These are phyloP conservation scores for Macaca nemestrina DNA, from an alignment of 2,113 vertebrate genomes.

Conservation along the genomic window DNA sequence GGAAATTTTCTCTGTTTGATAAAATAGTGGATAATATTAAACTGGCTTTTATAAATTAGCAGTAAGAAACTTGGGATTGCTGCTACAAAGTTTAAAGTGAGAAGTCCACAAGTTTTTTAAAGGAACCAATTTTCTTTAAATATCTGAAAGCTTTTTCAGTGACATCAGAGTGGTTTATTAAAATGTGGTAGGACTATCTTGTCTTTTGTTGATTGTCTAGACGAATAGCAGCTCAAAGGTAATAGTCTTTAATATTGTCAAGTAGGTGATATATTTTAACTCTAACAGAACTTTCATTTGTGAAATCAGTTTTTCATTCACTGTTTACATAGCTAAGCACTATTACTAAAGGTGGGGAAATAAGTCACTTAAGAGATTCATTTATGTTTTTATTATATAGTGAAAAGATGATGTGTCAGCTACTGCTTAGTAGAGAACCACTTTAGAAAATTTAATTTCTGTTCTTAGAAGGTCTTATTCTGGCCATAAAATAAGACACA, in stretches of 20 bases:
- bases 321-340: not conserved
- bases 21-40: not conserved
- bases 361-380: not conserved
- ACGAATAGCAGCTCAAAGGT: not conserved
- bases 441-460: slow-evolving; percentile 25
- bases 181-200: not conserved
- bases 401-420: not conserved
- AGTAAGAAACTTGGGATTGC: not conserved
- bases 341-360: not conserved
- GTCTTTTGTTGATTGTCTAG: not conserved
- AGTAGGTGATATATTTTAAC: not conserved
- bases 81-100: not conserved
- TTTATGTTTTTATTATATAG: slow-evolving; percentile 37
- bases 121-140: not conserved
- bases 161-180: not conserved
- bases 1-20: not conserved
- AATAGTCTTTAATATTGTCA: not conserved
- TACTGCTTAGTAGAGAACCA: slow-evolving; percentile 8
- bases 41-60: slow-evolving; percentile 18
- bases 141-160: slow-evolving; percentile 7
- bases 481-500: not conserved
- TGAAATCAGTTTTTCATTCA: not conserved
- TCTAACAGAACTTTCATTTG: not conserved
- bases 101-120: not conserved
- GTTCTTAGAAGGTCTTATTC: slow-evolving; percentile 30